Base-by-base conservation (phyloP, 2,888 invertebrate species). In the Eupelmus urozonus region DNA sequence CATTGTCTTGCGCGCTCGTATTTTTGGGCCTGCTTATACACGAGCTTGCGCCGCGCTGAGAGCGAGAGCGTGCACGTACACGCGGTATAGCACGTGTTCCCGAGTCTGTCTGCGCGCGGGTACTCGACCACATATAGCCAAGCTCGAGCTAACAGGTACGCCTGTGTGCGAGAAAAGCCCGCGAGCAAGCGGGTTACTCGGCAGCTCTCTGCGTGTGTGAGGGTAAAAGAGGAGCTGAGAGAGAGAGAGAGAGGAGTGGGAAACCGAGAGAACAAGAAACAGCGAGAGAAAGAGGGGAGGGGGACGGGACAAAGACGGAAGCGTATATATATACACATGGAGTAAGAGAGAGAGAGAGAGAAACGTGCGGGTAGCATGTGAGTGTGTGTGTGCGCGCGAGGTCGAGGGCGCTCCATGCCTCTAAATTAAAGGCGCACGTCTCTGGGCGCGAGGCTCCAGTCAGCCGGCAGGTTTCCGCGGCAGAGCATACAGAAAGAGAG, bases 401-500 rank as follows among this genome's bases (percentile, higher is more conserved):
- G 86, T 88, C 87, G 88, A 88, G 88, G 86, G 88, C 87, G 87
- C 85, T 86, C 82, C 83, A 84, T 85, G 85, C 87, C 86, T 85
- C 87, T 86, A 88, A 88, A 88, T 88, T 88, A 87, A 88, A 88
- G 87, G 86, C 88, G 87, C 87, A 83, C 86, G 85, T 85, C 86
- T 86, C n/a, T n/a, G n/a, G n/a, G 85, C 65, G 57, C 69, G 85
- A 85, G 86, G 84, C 87, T 87, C 86, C 88, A 88, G 88, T 88
- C 88, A 86, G 85, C 84, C 85, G 87, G 85, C 83, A 84, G 87
- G 85, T 88, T 86, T 86, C 85, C 84, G 84, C 82, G 84, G 84
- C 80, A 80, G 69, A 45, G 51, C 62, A 60, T 13, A 29, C n/a
- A n/a, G n/a, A n/a, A n/a, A n/a, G n/a, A n/a, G n/a, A n/a, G 9